phyloP scores from a whole-genome alignment of 2,797 vertebrate species.

The Melanotaenia maccullochi region DNA sequence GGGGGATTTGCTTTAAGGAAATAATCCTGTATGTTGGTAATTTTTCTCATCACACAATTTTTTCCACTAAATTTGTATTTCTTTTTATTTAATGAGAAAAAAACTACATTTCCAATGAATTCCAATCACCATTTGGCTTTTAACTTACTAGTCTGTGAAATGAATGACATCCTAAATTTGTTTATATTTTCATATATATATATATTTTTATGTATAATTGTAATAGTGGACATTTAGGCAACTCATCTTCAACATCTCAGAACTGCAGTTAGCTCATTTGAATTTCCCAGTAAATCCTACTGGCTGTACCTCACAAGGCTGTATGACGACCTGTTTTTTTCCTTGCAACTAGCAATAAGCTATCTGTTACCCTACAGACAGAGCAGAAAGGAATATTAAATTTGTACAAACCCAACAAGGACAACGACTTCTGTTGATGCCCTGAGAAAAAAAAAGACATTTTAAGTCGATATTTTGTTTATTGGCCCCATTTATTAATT shows the following conservation, averaged over 20 bases:
- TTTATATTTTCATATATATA: neutral
- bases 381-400: conserved; percentile 49
- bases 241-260: neutral
- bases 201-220: neutral
- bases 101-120: neutral
- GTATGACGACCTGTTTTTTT: conserved; percentile 7
- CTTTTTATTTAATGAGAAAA: neutral
- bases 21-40: too few relatives aligned
- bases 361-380: conserved; percentile 17
- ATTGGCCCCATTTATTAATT: conserved; percentile 43
- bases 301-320: neutral
- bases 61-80: neutral
- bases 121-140: neutral
- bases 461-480: conserved; percentile 44
- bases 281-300: neutral
- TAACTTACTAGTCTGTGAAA: neutral
- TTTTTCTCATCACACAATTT: neutral
- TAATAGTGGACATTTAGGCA: neutral
- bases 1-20: too few relatives aligned
- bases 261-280: neutral
- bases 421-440: conserved; percentile 9
- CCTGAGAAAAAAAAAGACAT: conserved; percentile 4
- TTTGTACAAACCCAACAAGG: conserved; percentile 35
- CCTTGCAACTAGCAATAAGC: neutral
- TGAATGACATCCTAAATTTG: too few relatives aligned